These are phyloP conservation scores for Ceuthmochares aereus DNA, from an alignment of 2,113 vertebrate genomes.

Conservation along the genomic window DNA sequence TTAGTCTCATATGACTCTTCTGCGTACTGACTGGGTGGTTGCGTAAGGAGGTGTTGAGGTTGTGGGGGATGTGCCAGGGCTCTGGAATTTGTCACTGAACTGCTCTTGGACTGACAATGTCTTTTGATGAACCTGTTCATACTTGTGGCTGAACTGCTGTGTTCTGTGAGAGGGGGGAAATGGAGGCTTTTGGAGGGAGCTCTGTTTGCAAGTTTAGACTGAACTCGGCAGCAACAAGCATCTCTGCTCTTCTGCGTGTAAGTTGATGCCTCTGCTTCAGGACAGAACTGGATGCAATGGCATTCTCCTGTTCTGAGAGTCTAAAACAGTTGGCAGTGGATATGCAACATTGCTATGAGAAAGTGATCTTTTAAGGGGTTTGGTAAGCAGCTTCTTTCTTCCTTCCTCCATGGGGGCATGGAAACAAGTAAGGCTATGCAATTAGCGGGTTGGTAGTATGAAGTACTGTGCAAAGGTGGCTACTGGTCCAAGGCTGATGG, in stretches of 20 bases:
- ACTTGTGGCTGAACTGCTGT: background rate
- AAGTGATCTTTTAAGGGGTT: background rate
- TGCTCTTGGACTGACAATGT: background rate
- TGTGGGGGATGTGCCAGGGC: background rate
- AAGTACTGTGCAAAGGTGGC: background rate
- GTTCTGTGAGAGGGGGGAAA: background rate
- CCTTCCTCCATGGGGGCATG: background rate
- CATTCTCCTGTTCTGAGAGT: background rate
- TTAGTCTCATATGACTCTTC: conserved; percentile 18
- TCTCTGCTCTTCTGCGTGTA: background rate
- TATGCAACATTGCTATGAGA: background rate
- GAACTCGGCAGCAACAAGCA: background rate
- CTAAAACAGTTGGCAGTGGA: background rate
- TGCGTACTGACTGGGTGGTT: background rate
- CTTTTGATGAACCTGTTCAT: background rate
- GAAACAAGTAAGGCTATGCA: background rate
- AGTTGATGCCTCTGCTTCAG: background rate
- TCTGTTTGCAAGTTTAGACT: background rate
- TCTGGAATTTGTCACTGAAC: background rate
- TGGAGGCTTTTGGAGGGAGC: background rate
- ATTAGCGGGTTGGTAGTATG: background rate
- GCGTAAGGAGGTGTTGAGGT: conserved; percentile 3
- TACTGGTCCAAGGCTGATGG: background rate
- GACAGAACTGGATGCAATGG: background rate
- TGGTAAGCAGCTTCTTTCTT: background rate